Base-by-base conservation (phyloP, 2,888 invertebrate species). In the Drosophila cyrtoloma region DNA sequence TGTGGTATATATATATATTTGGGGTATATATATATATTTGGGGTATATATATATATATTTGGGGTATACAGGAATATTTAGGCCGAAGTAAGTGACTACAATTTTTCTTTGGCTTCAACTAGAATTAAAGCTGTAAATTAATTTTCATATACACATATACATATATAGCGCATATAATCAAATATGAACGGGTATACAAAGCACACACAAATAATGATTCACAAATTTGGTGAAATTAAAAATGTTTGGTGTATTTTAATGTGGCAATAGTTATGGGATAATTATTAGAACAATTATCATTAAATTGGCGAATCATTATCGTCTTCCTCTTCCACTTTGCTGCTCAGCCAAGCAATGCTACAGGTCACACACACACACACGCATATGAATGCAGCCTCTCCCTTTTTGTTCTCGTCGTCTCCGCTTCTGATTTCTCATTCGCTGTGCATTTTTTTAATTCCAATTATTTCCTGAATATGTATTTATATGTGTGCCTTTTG, bases 251-350 rank as follows among this genome's bases (percentile, higher is more conserved):
- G 66, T 67, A 50, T 74, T 85, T 75, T 79, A 75, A 71, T 77
- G 64, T 71, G 59, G 62, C 61, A 75, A 81, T 60, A 52, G 71
- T 66, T 70, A 57, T 67, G 71, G 35, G 75, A 86, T 86, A 90
- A 90, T 86, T 90, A 86, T 77, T 77, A 73, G 67, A 75, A 62
- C 75, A 86, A 86, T 83, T 86, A 86, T 81, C 70, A 71, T 86
- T 75, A 83, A 90, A 89, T 89, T 90, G 84, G 90, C 89, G 79
- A 85, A 86, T 81, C 77, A 90, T 86, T 86, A 90, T 79, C 65
- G 73, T 73, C 57, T 68, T 81, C 74, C 85, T 79, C 59, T 75
- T 85, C 55, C 60, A 68, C 66, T 76, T 71, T 62, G 67, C 32
- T 39, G 60, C 28, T 57, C 39, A 57, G 12, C 58, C 68, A 75